Evolutionary conservation across 2,797 vertebrate genomes (phyloP).

Genomic region (Sebastes matsubarae): DNA sequence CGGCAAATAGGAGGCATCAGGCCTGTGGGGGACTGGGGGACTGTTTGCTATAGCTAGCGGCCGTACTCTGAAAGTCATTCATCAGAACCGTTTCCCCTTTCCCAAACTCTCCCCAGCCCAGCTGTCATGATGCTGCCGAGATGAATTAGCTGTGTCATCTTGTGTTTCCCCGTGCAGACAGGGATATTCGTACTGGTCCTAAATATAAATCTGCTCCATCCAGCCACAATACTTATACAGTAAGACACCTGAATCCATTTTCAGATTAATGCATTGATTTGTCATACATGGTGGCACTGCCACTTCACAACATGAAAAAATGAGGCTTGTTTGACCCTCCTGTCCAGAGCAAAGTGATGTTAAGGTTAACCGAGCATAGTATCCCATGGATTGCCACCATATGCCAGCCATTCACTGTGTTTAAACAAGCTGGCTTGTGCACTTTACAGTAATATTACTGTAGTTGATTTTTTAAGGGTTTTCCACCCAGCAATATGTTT

Average conservation of each 20-base stretch:
- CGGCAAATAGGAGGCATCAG: constrained; percentile 59
- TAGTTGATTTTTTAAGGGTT: neutral
- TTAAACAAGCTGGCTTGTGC: constrained; percentile 14
- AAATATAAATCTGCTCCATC: constrained; percentile 55
- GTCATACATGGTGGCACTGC: constrained; percentile 13
- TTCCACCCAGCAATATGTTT: neutral
- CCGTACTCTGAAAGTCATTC: constrained; percentile 70
- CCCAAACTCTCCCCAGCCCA: constrained; percentile 47
- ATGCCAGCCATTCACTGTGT: neutral
- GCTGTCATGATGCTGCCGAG: constrained; percentile 63
- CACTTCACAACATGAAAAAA: constrained; percentile 5
- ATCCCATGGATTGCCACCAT: neutral
- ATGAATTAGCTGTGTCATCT: constrained; percentile 72
- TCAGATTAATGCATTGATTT: constrained; percentile 38
- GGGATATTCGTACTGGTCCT: constrained; percentile 35
- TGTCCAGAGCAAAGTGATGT: neutral
- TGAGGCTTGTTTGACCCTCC: neutral
- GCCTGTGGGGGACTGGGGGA: constrained; percentile 53
- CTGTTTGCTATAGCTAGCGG: constrained; percentile 61
- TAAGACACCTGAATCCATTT: constrained; percentile 32
- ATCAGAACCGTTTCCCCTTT: constrained; percentile 67
- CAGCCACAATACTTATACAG: constrained; percentile 17
- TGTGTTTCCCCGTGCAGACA: constrained; percentile 36
- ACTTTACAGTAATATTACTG: neutral
- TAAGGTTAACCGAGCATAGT: neutral